A percentile compares a stretch with the other conserved stretches of the same genome.
phyloP scores from a whole-genome alignment of 2,113 vertebrate genomes.

The Noctilio leporinus region DNA sequence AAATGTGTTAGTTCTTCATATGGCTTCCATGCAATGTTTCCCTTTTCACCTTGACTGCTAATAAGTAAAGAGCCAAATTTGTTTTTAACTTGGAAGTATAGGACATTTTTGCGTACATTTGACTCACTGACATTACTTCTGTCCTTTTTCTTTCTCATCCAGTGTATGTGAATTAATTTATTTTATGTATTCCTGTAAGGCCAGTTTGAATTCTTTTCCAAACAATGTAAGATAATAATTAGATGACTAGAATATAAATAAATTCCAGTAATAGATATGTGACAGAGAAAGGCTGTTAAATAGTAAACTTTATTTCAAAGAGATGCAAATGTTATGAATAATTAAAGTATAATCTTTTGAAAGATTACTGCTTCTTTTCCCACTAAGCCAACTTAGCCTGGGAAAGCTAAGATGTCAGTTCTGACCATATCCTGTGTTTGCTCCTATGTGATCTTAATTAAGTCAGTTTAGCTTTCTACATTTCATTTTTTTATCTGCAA shows the following conservation, averaged over 20 bases:
- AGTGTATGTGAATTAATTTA: neutral
- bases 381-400: neutral
- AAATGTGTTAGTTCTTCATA: neutral
- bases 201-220: neutral
- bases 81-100: neutral
- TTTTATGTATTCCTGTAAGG: neutral
- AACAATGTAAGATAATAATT: neutral
- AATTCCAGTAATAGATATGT: neutral
- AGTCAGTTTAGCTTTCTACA: constrained; percentile 26
- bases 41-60: neutral
- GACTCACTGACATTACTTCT: neutral
- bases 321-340: neutral
- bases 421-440: constrained; percentile 35
- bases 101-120: neutral
- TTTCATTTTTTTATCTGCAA: constrained; percentile 54
- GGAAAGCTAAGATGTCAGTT: neutral
- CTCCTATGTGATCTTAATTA: constrained; percentile 51
- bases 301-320: constrained; percentile 36
- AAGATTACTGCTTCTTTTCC: constrained; percentile 32
- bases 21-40: neutral
- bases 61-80: neutral
- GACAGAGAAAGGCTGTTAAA: neutral
- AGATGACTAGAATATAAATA: neutral
- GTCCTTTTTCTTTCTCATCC: neutral
- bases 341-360: neutral